Evolutionary conservation across 2,888 invertebrate genomes (phyloP), one percentile per base, ranked within the genome.

Genomic region (Oxyteleia sp.): DNA sequence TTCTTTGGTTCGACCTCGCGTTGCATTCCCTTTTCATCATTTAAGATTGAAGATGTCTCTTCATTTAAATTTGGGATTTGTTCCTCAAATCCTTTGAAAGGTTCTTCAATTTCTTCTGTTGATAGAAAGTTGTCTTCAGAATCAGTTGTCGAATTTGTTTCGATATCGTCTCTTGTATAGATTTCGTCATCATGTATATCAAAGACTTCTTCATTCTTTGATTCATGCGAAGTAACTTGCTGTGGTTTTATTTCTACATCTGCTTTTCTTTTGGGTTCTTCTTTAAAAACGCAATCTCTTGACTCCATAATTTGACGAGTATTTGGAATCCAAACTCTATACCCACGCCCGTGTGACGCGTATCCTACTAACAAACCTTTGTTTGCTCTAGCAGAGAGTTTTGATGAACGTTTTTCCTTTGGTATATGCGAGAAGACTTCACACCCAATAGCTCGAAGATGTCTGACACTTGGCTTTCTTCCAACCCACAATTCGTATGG

Each of bases 331-430:
- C 68, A 75, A 16, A 82, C 8, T 38, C 82, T 18, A 82, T 78
- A 84, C 10, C 80, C 75, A 16, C 51, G 64, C 5, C 80, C 75
- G 20, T 59, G 23, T 10, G 55, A n/a, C 11, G 78, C 82, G 26
- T 84, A 84, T 57, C 84, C 82, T 4, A 85, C 43, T 0, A 83
- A 20, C 10, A 82, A 20, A 4, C 80, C 74, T 15, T 45, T 43
- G 3, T 79, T 29, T 15, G 82, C 80, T 76, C 85, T 79, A 2
- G 41, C 51, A 16, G 43, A 8, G 0, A 82, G 41, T 55, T 85
- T 80, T 11, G 80, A 82, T 1, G 35, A 32, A 29, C 38, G 11
- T 64, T 76, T 18, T 64, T 63, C 41, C 8, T 61, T 61, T 16
- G 61, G 61, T 4, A 61, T 45, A 13, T 61, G 71, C 7, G 69